Evolutionary conservation across 2,797 vertebrate species (phyloP), one percentile per base, ranked within the genome.

Genomic region (Enteromius anoplus): DNA sequence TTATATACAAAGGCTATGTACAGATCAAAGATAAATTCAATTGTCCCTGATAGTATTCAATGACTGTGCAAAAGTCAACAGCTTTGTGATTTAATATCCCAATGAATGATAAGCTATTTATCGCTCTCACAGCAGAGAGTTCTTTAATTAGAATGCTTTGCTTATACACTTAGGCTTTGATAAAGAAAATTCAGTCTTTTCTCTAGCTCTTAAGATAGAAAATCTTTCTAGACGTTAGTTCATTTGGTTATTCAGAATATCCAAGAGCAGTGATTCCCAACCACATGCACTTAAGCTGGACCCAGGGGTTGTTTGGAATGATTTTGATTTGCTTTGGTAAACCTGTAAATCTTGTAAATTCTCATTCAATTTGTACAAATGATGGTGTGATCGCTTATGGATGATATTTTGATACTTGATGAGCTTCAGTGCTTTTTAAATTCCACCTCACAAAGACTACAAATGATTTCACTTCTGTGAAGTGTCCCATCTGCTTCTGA

Each of bases 121-220:
- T 86, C 83, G 55, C 23, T 88, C 90, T 89, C 87, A 87, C 90
- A 90, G 84, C 87, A 88, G 88, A 79, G 55, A 40, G 75, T 86
- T 88, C 90, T 93, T 78, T 91, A 91, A 92, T 92, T 89, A 78
- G 58, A 21, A 26, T 47, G 58, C 80, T 79, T 87, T 82, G 34
- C 86, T 47, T 53, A n/a, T 11, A 60, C 53, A 75, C 76, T 76
- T 64, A 29, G 40, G 65, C 55, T 15, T 34, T 62, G 73, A 81
- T 81, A 70, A 66, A 47, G 42, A 34, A 70, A 64, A 32, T 26
- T 21, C 0, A n/a, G 21, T 19, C 1, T 65, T 72, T 29, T 40
- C 76, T 78, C 14, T 45, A 10, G 40, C 45, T 75, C 19, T 66
- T n/a, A 37, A 68, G 71, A 78, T 75, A 58, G 47, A 7, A 51